Percentiles rank a stretch among this genome's conserved stretches.
These are phyloP conservation scores for Arrhamphus sclerolepis DNA, from an alignment of 2,797 vertebrate genomes.

Conservation along the genomic window DNA sequence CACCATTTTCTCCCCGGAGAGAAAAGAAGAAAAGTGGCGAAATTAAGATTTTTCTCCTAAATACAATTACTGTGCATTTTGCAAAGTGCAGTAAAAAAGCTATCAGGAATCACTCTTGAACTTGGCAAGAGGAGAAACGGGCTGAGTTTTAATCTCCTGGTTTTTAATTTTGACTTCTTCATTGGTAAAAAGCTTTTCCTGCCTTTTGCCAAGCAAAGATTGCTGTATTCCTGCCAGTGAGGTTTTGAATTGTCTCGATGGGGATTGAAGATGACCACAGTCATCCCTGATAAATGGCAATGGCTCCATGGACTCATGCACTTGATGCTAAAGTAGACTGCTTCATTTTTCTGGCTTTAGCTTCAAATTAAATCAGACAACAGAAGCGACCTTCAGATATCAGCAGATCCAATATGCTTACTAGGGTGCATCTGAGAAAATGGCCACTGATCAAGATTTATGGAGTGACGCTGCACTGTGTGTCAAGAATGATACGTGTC, in stretches of 20 bases:
- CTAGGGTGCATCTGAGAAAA: conserved; percentile 47
- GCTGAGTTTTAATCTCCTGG: conserved; percentile 50
- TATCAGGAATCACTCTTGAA: conserved; percentile 66
- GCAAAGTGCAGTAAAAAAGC: conserved; percentile 70
- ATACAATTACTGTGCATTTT: conserved; percentile 78
- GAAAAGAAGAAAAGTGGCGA: conserved; percentile 60
- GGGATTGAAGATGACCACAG: conserved; percentile 56
- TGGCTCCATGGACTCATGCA: conserved; percentile 24
- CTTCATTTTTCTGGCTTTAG: conserved; percentile 67
- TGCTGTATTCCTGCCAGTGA: conserved; percentile 53
- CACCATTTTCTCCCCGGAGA: conserved; percentile 38
- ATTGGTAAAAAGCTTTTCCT: conserved; percentile 71
- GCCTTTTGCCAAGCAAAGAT: conserved; percentile 66
- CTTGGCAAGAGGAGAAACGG: conserved; percentile 57
- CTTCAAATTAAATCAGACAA: conserved; percentile 72
- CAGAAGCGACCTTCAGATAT: conserved; percentile 72
- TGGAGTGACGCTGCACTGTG: conserved; percentile 48
- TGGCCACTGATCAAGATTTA: conserved; percentile 70
- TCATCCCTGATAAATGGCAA: conserved; percentile 39
- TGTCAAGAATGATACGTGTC: conserved; percentile 62
- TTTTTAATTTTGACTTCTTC: conserved; percentile 65
- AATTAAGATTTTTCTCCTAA: conserved; percentile 72
- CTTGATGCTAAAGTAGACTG: conserved; percentile 48
- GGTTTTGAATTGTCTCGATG: conserved; percentile 45
- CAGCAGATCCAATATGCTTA: conserved; percentile 62